Base-by-base conservation (phyloP, 2,113 vertebrate species). In the Lonchura striata region DNA sequence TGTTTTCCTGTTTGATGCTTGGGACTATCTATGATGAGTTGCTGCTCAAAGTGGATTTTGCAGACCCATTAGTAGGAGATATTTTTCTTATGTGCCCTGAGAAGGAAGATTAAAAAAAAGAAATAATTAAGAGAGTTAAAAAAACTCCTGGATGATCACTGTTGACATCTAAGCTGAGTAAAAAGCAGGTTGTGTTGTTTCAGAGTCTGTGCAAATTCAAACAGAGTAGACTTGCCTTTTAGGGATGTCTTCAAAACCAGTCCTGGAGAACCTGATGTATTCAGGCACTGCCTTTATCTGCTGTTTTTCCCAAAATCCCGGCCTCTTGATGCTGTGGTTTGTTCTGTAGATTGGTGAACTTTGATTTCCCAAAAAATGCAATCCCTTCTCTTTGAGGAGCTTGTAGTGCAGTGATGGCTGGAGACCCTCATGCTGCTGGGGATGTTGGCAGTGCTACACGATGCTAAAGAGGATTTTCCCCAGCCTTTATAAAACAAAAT, bases 271-370 rank as follows among this genome's bases (percentile, higher is more conserved):
- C 59, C 59, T 82, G 44, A 39, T 66, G 92, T 77, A 31, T 59
- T 70, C 42, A 13, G 63, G 66, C 81, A 46, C 71, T 90, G 79
- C 63, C 31, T 95, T 93, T 74, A 54, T 82, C 66, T 94, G 66
- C 75, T 82, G n/a, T n/a, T 90, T 13, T 87, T 59, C 63, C 88
- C 78, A 35, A 96, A 96, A 61, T 74, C 46, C 56, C 57, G 90
- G 66, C 59, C 88, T 61, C 41, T 86, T 70, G 66, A 35, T 3
- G 1, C 66, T 39, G 68, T 7, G 75, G 46, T 86, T 94, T 93
- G 84, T 82, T 77, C 70, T 93, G 37, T 69, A 82, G 41, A 50
- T 66, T 90, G 41, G 18, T 82, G 88, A 86, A 66, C 66, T 94
- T 92, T 90, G 88, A 53, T 84, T 89, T 92, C 44, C 65, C 61